Evolutionary conservation across 2,797 vertebrate species (phyloP).

Genomic region (Enoplosus armatus): DNA sequence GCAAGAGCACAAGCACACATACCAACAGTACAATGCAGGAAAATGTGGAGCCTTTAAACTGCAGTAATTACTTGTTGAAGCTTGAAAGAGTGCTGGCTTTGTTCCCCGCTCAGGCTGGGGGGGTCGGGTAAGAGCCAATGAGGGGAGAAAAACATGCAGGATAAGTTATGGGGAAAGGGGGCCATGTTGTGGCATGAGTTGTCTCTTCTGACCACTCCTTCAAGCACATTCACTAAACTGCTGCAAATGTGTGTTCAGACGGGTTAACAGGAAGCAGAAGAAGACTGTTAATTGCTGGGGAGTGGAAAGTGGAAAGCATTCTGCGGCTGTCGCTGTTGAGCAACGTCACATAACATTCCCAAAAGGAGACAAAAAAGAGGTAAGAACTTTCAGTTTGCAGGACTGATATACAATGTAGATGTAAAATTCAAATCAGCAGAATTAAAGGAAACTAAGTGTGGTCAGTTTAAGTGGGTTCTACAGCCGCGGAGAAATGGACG

Average conservation of each 20-base stretch:
- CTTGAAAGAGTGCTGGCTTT: constrained; percentile 76
- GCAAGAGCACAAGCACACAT: background rate
- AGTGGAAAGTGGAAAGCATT: background rate
- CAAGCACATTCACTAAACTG: background rate
- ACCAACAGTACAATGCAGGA: constrained; percentile 8
- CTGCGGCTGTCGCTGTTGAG: background rate
- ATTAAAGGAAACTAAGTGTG: background rate
- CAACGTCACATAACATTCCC: background rate
- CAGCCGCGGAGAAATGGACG: constrained; percentile 47
- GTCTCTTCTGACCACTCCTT: background rate
- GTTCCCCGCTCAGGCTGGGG: constrained; percentile 59
- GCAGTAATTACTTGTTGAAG: constrained; percentile 55
- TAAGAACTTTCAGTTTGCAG: background rate
- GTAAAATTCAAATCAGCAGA: background rate
- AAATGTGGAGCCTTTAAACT: constrained; percentile 48
- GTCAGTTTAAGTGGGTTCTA: background rate
- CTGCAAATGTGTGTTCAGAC: constrained; percentile 7
- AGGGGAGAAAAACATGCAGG: constrained; percentile 45
- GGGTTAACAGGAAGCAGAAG: background rate
- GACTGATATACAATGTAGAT: background rate
- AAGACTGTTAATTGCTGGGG: background rate
- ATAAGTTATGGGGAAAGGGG: constrained; percentile 1
- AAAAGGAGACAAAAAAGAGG: background rate
- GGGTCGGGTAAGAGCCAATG: constrained; percentile 55
- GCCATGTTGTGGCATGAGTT: background rate